Evolutionary conservation across 2,113 vertebrate species (phyloP).

Genomic region (Saguinus imperator): DNA sequence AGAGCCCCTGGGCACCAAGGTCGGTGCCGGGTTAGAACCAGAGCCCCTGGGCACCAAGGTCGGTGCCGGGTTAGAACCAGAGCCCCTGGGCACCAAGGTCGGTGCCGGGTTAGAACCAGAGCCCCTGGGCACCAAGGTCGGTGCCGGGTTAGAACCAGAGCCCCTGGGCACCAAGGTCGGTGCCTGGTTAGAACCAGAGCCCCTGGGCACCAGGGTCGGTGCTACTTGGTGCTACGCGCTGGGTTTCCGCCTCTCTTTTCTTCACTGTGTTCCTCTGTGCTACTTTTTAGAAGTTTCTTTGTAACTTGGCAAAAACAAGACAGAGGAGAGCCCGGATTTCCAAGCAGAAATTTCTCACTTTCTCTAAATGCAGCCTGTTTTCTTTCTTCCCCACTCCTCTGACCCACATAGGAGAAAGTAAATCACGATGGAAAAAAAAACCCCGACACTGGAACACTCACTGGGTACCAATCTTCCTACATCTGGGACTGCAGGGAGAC

Average conservation of each 20-base stretch:
- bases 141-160: too few species aligned
- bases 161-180: too few species aligned
- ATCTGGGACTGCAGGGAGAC: not conserved
- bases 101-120: not conserved
- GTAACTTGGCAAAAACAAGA: not conserved
- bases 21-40: too few species aligned
- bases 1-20: too few species aligned
- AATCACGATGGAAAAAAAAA: rapidly evolving
- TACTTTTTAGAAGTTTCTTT: too few species aligned
- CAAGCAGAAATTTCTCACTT: not conserved
- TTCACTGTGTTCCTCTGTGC: not conserved
- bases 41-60: too few species aligned
- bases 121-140: too few species aligned
- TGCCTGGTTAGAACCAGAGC: rapidly evolving
- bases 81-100: too few species aligned
- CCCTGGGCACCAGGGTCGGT: too few species aligned
- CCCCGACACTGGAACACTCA: not conserved
- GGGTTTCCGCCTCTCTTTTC: not conserved
- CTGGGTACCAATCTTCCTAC: rapidly evolving
- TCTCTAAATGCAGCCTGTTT: not conserved
- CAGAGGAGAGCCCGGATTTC: not conserved
- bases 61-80: too few species aligned
- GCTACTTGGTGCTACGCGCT: rapidly evolving
- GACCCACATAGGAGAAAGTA: not conserved
- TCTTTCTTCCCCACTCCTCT: not conserved